Conservation (phyloP, 2,113 vertebrate species). For the Myrmecophaga tridactyla region DNA sequence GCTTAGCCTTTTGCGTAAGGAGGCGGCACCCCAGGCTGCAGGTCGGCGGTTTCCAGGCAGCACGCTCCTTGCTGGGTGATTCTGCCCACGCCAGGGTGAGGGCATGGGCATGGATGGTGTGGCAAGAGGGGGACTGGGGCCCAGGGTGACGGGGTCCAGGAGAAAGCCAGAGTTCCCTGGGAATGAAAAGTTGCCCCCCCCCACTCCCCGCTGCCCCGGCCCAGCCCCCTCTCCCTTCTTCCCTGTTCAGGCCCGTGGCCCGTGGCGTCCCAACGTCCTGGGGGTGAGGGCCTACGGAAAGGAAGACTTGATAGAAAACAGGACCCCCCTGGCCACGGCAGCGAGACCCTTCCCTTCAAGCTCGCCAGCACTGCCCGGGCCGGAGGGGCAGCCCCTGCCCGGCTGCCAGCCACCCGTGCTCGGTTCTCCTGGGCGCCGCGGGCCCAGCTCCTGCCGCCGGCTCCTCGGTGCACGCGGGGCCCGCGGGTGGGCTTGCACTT, state of each 20-base stretch:
- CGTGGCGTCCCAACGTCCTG: not conserved
- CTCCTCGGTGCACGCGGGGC: constrained; percentile 72
- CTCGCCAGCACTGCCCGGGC: not conserved
- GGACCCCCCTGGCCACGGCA: not conserved
- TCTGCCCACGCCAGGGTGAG: not conserved
- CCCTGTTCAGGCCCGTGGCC: not conserved
- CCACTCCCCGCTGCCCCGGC: not conserved
- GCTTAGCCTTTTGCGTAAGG: constrained; percentile 39
- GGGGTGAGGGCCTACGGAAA: not conserved
- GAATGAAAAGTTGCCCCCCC: not conserved
- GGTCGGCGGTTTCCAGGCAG: not conserved
- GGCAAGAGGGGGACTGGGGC: not conserved
- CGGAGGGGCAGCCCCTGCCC: not conserved
- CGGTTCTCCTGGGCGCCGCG: not conserved
- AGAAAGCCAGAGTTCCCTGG: not conserved
- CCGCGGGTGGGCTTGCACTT: constrained; percentile 64
- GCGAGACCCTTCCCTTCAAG: no score
- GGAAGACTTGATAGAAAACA: constrained; percentile 58
- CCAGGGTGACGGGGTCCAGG: not conserved
- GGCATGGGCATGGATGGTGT: not conserved
- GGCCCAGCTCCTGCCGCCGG: constrained; percentile 70
- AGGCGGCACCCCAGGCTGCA: constrained; percentile 34
- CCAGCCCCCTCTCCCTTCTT: not conserved
- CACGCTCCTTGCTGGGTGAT: not conserved
- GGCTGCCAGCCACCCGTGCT: constrained; percentile 21